These are phyloP conservation scores for Leptosomus discolor DNA, from an alignment of 2,113 vertebrate genomes.

Conservation along the genomic window DNA sequence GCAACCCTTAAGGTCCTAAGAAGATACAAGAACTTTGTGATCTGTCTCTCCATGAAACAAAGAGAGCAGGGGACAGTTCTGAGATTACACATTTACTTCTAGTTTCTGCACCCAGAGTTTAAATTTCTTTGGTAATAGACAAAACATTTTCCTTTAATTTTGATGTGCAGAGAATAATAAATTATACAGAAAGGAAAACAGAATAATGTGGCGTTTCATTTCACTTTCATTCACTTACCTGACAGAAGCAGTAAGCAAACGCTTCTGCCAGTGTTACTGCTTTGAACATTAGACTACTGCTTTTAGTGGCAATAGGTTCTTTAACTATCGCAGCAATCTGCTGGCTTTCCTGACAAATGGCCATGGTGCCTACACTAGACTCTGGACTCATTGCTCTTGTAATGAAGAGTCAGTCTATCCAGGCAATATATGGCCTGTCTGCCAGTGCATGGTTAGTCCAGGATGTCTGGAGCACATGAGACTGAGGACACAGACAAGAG, in stretches of 20 bases:
- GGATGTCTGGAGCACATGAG: neutral
- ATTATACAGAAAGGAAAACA: neutral
- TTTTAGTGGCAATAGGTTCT: neutral
- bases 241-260: neutral
- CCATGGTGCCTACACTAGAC: neutral
- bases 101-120: neutral
- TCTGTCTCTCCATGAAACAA: neutral
- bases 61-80: neutral
- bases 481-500: accelerated
- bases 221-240: neutral
- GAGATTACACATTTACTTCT: neutral
- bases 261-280: neutral
- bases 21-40: neutral
- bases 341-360: neutral
- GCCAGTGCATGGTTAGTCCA: accelerated
- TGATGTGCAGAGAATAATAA: neutral
- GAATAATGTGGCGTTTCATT: neutral
- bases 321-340: neutral
- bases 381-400: neutral
- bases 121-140: neutral
- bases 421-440: neutral
- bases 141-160: neutral
- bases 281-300: neutral
- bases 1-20: neutral
- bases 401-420: neutral